Evolutionary conservation across 2,113 vertebrate genomes (phyloP).

Genomic region (Myotis brandtii): DNA sequence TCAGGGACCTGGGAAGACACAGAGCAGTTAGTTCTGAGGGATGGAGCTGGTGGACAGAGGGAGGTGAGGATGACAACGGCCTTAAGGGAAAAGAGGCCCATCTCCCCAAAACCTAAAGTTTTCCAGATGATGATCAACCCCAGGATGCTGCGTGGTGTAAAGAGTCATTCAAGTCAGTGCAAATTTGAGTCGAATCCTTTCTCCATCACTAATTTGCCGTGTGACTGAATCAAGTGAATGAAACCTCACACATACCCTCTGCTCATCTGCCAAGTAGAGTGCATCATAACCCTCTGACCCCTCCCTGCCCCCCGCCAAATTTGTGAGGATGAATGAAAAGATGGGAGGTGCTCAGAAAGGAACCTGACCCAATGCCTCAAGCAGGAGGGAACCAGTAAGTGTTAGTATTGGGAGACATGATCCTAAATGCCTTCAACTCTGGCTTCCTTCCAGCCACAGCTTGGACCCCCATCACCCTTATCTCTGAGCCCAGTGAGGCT

Average conservation of each 20-base stretch:
- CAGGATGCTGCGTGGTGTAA: not conserved
- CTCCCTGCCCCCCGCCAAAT: not conserved
- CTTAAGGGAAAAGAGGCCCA: not conserved
- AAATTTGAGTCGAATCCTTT: not conserved
- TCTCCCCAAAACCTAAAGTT: not conserved
- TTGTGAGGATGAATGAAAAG: not conserved
- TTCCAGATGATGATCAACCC: not conserved
- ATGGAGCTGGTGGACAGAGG: fast-evolving
- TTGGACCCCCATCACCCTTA: too few relatives aligned
- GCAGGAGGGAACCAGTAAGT: not conserved
- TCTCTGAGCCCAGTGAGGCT: not conserved
- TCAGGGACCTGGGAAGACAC: slow-evolving; percentile 29
- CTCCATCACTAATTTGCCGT: not conserved
- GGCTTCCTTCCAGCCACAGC: not conserved
- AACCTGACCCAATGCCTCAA: not conserved
- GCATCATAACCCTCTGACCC: too few relatives aligned
- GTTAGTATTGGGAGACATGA: not conserved
- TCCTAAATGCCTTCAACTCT: not conserved
- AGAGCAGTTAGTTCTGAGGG: not conserved
- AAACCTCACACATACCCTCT: not conserved
- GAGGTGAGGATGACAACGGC: not conserved
- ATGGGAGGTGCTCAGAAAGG: not conserved
- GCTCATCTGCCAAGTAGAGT: not conserved
- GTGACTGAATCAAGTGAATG: not conserved
- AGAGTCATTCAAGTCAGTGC: not conserved